phyloP scores from a whole-genome alignment of 2,888 invertebrate genomes.

The Leucoma salicis region DNA sequence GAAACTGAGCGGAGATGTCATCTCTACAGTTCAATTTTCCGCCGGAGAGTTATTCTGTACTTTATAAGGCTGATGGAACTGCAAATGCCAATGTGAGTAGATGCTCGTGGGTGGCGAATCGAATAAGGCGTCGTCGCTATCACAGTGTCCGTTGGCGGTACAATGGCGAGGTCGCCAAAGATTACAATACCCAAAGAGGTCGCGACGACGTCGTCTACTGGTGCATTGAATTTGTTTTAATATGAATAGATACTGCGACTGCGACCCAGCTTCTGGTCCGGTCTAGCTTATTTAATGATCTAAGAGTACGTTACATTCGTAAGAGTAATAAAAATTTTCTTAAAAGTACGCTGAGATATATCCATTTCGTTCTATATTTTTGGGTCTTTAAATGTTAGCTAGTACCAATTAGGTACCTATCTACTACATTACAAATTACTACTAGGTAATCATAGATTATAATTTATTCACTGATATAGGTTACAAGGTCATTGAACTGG shows the following conservation, averaged over 20 bases:
- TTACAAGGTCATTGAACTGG: background rate
- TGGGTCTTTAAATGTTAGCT: too few relatives aligned
- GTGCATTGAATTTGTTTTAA: slow-evolving; percentile 71
- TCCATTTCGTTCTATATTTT: too few relatives aligned
- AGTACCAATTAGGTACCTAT: too few relatives aligned
- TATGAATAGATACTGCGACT: too few relatives aligned
- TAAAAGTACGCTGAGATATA: too few relatives aligned
- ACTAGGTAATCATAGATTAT: too few relatives aligned
- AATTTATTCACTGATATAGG: too few relatives aligned
- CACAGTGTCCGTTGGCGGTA: slow-evolving; percentile 25
- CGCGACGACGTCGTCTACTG: slow-evolving; percentile 41
- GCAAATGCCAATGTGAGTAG: slow-evolving; percentile 66
- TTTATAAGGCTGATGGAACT: slow-evolving; percentile 58
- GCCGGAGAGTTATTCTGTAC: slow-evolving; percentile 70
- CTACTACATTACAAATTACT: too few relatives aligned
- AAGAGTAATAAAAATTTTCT: too few relatives aligned
- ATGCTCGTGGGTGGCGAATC: slow-evolving; percentile 32
- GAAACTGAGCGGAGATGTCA: slow-evolving; percentile 51
- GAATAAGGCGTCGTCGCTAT: slow-evolving; percentile 50
- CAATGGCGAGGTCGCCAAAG: slow-evolving; percentile 61
- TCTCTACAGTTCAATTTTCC: slow-evolving; percentile 65
- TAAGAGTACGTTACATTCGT: too few relatives aligned
- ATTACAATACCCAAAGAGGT: too few relatives aligned
- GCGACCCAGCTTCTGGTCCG: background rate
- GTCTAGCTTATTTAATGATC: too few relatives aligned